Evolutionary conservation across 2,113 vertebrate genomes (phyloP).

Genomic region (Nematolebias whitei): DNA sequence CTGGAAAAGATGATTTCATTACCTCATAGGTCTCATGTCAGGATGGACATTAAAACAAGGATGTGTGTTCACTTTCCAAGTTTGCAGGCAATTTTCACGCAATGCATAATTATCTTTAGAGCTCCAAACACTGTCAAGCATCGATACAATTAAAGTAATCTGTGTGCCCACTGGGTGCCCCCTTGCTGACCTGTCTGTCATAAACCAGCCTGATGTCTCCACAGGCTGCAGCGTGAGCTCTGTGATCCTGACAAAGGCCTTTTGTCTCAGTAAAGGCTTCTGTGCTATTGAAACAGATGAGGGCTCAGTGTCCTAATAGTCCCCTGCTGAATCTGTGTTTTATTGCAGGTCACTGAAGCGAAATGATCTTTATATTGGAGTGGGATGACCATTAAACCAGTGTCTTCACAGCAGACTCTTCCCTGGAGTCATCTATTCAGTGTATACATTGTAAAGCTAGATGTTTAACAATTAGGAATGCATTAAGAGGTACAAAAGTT

Average conservation of each 20-base stretch:
- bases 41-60: slow-evolving; percentile 20
- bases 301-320: slow-evolving; percentile 44
- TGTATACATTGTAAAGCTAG: background rate
- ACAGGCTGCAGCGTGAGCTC: slow-evolving; percentile 40
- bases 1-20: slow-evolving; percentile 12
- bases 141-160: slow-evolving; percentile 34
- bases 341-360: slow-evolving; percentile 53
- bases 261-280: slow-evolving; percentile 60
- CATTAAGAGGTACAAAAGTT: background rate
- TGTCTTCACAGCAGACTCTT: slow-evolving; percentile 14
- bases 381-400: slow-evolving; percentile 14
- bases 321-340: slow-evolving; percentile 47
- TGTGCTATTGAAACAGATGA: slow-evolving; percentile 47
- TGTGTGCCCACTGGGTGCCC: slow-evolving; percentile 7
- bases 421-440: slow-evolving; percentile 18
- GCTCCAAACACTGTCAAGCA: slow-evolving; percentile 20
- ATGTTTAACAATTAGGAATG: background rate
- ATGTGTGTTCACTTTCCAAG: slow-evolving; percentile 15
- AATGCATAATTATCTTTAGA: slow-evolving; percentile 28
- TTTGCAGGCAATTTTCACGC: slow-evolving; percentile 26
- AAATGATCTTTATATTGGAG: slow-evolving; percentile 51
- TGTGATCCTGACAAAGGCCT: slow-evolving; percentile 66
- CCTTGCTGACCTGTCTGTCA: slow-evolving; percentile 68
- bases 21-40: slow-evolving; percentile 59
- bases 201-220: slow-evolving; percentile 70